Evolutionary conservation across 2,797 vertebrate species (phyloP).

Genomic region (Enteromius thamalakanensis): DNA sequence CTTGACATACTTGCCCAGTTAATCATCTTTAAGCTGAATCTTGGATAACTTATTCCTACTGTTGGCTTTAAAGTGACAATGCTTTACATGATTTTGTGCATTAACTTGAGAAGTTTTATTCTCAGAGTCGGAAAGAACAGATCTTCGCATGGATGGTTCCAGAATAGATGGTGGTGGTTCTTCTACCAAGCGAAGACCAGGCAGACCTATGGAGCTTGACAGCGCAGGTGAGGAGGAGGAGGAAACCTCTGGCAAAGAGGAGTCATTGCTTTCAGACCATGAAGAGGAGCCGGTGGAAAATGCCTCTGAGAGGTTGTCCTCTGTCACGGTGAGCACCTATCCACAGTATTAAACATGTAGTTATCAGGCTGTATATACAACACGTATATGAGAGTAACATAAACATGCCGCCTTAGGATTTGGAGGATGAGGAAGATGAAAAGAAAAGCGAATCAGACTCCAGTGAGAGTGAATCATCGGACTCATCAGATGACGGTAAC

Average conservation of each 20-base stretch:
- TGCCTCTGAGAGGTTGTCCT: slow-evolving; percentile 70
- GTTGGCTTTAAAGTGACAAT: not conserved
- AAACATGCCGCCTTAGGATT: slow-evolving; percentile 62
- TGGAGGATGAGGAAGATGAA: slow-evolving; percentile 75
- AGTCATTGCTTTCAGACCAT: slow-evolving; percentile 78
- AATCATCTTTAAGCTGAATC: not conserved
- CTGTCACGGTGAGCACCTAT: slow-evolving; percentile 76
- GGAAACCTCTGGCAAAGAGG: slow-evolving; percentile 82
- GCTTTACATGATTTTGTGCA: not conserved
- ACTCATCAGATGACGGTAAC: slow-evolving; percentile 90
- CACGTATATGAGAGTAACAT: not conserved
- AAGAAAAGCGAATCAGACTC: slow-evolving; percentile 77
- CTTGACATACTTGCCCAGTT: not conserved
- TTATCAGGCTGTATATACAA: not conserved
- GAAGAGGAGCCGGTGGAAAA: slow-evolving; percentile 82
- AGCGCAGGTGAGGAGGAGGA: slow-evolving; percentile 93
- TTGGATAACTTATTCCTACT: not conserved
- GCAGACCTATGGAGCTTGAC: slow-evolving; percentile 89
- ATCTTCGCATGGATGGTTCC: slow-evolving; percentile 80
- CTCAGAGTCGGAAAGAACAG: slow-evolving; percentile 79
- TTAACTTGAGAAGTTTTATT: not conserved
- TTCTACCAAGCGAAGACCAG: slow-evolving; percentile 82
- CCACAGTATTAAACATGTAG: not conserved
- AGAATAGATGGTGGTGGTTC: slow-evolving; percentile 83
- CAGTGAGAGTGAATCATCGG: slow-evolving; percentile 84